Conservation (phyloP, 2,113 vertebrate genomes). For the Diglossa brunneiventris region DNA sequence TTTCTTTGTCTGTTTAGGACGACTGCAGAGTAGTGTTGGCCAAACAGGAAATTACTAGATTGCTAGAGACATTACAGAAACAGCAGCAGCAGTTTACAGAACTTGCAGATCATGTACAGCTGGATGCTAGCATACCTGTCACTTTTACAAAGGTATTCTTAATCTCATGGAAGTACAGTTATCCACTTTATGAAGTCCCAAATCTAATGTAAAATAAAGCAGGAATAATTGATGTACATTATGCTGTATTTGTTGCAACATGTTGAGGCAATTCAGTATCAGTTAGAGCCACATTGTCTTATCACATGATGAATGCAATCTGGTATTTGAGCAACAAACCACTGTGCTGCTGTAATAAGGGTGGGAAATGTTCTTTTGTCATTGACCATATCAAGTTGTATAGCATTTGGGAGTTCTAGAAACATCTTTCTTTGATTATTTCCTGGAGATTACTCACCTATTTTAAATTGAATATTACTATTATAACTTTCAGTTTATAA, state of each 20-base stretch:
- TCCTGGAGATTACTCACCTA: not conserved
- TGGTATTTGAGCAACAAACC: not conserved
- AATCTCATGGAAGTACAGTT: not conserved
- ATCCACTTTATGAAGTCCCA: not conserved
- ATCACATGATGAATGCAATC: not conserved
- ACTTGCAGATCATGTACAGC: slow-evolving; percentile 91
- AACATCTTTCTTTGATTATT: not conserved
- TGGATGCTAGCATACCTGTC: slow-evolving; percentile 95
- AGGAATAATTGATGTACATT: not conserved
- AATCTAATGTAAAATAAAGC: not conserved
- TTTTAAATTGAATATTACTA: not conserved
- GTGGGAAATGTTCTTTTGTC: not conserved
- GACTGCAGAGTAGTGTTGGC: slow-evolving; percentile 96
- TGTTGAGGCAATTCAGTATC: not conserved
- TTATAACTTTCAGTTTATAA: not conserved
- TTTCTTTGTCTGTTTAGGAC: slow-evolving; percentile 76
- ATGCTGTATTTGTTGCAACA: not conserved
- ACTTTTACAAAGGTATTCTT: slow-evolving; percentile 94
- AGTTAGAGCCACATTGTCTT: not conserved
- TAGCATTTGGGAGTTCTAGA: not conserved
- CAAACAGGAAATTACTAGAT: slow-evolving; percentile 94
- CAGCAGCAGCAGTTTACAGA: slow-evolving; percentile 98
- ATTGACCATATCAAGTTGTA: not conserved
- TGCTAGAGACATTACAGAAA: slow-evolving; percentile 93
- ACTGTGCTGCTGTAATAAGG: not conserved